These are phyloP conservation scores for Pantala flavescens DNA, from an alignment of 1,140 invertebrate species.

Conservation along the genomic window DNA sequence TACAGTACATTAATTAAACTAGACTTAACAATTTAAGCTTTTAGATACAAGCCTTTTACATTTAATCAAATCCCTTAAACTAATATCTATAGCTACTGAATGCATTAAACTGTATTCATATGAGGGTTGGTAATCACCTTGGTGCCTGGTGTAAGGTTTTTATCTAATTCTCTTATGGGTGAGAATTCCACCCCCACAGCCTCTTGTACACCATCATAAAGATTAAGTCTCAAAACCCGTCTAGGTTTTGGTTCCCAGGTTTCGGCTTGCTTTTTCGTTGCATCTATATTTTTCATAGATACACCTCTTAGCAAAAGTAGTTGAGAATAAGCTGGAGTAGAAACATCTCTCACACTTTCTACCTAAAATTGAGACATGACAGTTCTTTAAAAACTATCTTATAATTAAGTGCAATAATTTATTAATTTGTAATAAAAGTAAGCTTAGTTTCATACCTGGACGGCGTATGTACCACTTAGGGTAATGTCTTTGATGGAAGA, in stretches of 20 bases:
- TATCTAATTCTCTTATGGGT: slow-evolving; percentile 47
- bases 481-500: slow-evolving; percentile 31
- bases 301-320: slow-evolving; percentile 47
- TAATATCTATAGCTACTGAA: no score
- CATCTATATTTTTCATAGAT: slow-evolving; percentile 40
- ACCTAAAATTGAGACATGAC: slow-evolving; percentile 15
- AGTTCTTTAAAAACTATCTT: no score
- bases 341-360: slow-evolving; percentile 30
- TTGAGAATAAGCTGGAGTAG: slow-evolving; percentile 46
- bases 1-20: no score
- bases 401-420: no score
- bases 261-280: slow-evolving; percentile 35
- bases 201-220: slow-evolving; percentile 65
- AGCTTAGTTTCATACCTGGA: slow-evolving; percentile 41
- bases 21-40: no score
- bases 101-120: no score
- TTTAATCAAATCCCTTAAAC: no score
- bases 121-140: slow-evolving; percentile 43
- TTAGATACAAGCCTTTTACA: no score
- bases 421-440: no score
- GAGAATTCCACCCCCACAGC: slow-evolving; percentile 63
- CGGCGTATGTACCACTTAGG: slow-evolving; percentile 41
- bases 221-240: slow-evolving; percentile 56
- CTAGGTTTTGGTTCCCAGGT: slow-evolving; percentile 37
- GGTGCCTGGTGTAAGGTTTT: slow-evolving; percentile 49